Conservation (phyloP, 1,140 invertebrate species). For the Heliothis virescens region DNA sequence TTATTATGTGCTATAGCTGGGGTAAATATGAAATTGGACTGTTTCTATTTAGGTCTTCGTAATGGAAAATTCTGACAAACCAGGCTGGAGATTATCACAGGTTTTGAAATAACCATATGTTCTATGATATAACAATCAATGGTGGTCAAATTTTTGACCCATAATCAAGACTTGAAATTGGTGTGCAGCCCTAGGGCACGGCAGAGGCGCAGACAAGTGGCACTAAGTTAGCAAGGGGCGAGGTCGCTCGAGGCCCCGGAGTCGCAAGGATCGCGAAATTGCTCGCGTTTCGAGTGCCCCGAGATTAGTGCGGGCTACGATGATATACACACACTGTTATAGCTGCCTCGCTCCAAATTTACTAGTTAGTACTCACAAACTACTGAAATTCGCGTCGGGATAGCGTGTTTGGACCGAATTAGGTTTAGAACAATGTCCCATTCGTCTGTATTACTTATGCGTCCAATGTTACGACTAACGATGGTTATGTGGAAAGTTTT, state of each 20-base stretch:
- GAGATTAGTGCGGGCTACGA: slow-evolving; percentile 29
- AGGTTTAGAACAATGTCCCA: slow-evolving; percentile 29
- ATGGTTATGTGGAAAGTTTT: neutral
- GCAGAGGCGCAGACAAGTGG: slow-evolving; percentile 50
- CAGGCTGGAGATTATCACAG: neutral
- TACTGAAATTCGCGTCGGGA: slow-evolving; percentile 22
- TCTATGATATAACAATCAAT: neutral
- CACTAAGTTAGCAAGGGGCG: slow-evolving; percentile 51
- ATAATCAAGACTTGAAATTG: neutral
- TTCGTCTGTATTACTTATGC: slow-evolving; percentile 26
- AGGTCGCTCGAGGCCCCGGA: slow-evolving; percentile 9
- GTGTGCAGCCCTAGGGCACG: slow-evolving; percentile 18
- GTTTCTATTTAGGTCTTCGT: slow-evolving; percentile 8
- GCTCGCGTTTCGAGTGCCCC: slow-evolving; percentile 35
- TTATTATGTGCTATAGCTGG: slow-evolving; percentile 23
- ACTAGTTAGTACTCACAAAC: slow-evolving; percentile 24
- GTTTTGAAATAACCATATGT: neutral
- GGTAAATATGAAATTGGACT: slow-evolving; percentile 22
- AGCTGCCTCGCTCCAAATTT: slow-evolving; percentile 3
- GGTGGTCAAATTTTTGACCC: neutral
- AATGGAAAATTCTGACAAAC: neutral
- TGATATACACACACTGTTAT: slow-evolving; percentile 21
- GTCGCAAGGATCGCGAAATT: slow-evolving; percentile 47
- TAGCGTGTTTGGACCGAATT: slow-evolving; percentile 25
- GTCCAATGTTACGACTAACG: neutral